Percentiles rank a stretch among this genome's conserved stretches.
These are phyloP conservation scores for Troilus luridus DNA, from an alignment of 2,888 invertebrate species.

Conservation along the genomic window DNA sequence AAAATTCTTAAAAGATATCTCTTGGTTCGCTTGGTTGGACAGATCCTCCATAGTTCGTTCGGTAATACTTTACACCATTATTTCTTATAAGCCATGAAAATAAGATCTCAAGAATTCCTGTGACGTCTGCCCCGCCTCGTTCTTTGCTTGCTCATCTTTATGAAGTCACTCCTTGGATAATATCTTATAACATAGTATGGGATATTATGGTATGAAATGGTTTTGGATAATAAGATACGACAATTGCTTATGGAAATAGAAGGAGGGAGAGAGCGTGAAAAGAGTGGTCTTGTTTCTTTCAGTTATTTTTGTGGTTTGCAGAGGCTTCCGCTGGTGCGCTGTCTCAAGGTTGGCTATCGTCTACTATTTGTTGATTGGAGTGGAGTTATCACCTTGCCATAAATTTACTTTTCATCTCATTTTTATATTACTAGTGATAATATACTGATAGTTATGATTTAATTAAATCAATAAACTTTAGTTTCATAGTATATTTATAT, in stretches of 20 bases:
- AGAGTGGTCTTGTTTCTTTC: neutral
- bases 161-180: neutral
- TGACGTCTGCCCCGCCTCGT: neutral
- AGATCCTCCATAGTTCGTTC: too few species aligned
- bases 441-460: neutral
- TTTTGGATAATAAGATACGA: too few species aligned
- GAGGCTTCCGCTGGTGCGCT: neutral
- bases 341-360: conserved; percentile 1
- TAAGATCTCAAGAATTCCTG: too few species aligned
- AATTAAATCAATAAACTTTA: neutral
- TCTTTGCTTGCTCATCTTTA: neutral
- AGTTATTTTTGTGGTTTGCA: neutral
- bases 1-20: too few species aligned
- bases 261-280: neutral
- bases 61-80: too few species aligned
- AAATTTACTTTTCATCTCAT: neutral
- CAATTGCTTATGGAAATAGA: too few species aligned
- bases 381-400: neutral
- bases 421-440: neutral
- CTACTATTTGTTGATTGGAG: neutral
- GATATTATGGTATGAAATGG: neutral
- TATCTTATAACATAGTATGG: neutral
- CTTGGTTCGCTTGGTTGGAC: too few species aligned
- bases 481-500: neutral
- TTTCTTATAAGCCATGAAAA: too few species aligned